Base-by-base conservation (phyloP, 2,888 invertebrate genomes). In the Acrobeloides nanus region DNA sequence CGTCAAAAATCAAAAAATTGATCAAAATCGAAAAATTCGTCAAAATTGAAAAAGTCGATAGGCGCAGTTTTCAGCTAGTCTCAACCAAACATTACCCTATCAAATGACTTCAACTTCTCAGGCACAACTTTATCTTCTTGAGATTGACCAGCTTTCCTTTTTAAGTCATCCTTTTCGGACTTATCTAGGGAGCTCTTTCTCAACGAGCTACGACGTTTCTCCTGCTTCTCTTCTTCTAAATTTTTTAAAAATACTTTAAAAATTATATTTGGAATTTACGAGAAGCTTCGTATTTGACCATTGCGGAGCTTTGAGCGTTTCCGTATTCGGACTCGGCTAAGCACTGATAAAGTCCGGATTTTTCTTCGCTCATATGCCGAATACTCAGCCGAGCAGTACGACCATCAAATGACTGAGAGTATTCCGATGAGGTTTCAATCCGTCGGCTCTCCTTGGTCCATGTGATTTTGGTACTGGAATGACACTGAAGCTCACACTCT, bases 311-410 rank as follows among this genome's bases (percentile, higher is more conserved):
- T 41, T 70, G 64, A 8, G 62, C 59, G 20, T 68, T 66, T 41
- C 73, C 73, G 53, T 57, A 66, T 12, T 73, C 66, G 40, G 61
- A 31, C 20, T 58, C 58, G 10, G 69, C 73, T 26, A 57, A 50
- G 48, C 72, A 73, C 51, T 70, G 69, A 57, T 65, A 69, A 26
- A 64, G 46, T 33, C 71, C 73, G 5, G 64, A 53, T 31, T 62
- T 57, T 24, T 62, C 60, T 42, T 61, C 58, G 31, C 43, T 60
- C 43, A 74, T 41, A 18, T 59, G 56, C 23, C 48, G 41, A 38
- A 74, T 63, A 18, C 54, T 57, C 37, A 74, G 51, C 35, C 57
- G 53, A 6, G 73, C 64, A 8, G 61, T 41, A 26, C 51, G 52
- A 26, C 72, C 71, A 45, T 72, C 68, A 53, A 71, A 74, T 25